Evolutionary conservation across 2,888 invertebrate genomes (phyloP).

Genomic region (Trachelus tabidus): DNA sequence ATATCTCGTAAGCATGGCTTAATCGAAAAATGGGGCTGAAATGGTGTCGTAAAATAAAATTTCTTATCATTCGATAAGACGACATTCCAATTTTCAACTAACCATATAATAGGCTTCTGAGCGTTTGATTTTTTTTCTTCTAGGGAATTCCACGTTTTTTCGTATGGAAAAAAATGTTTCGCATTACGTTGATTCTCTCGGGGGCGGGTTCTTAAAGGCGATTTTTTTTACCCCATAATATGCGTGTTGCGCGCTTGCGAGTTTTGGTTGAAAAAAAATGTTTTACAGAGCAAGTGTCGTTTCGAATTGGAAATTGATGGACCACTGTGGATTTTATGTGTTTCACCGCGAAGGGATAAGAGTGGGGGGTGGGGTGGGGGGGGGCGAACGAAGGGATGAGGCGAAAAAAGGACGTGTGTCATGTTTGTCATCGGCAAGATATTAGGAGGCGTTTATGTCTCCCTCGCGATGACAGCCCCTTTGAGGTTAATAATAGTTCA

Average conservation of each 20-base stretch:
- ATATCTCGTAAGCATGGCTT: neutral
- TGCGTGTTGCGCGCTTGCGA: neutral
- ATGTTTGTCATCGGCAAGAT: slow-evolving; percentile 55
- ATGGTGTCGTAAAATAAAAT: neutral
- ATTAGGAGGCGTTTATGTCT: slow-evolving; percentile 56
- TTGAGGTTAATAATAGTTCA: slow-evolving; percentile 53
- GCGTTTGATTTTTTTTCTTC: neutral
- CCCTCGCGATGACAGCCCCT: slow-evolving; percentile 44
- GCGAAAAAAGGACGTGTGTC: slow-evolving; percentile 43
- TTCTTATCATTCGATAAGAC: too few species aligned
- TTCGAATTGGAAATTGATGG: neutral
- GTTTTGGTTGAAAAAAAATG: neutral
- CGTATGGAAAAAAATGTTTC: neutral
- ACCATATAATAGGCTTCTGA: neutral
- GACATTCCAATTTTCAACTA: neutral
- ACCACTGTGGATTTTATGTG: neutral
- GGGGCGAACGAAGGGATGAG: neutral
- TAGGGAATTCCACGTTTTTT: neutral
- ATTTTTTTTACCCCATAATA: neutral
- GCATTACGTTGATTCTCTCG: neutral
- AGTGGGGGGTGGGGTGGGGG: too few species aligned
- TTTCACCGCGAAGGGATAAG: neutral
- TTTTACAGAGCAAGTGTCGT: neutral
- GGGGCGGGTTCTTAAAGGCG: neutral
- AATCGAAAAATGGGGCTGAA: neutral